Conservation (phyloP, 2,797 vertebrate species). For the Pogonophryne albipinna region DNA sequence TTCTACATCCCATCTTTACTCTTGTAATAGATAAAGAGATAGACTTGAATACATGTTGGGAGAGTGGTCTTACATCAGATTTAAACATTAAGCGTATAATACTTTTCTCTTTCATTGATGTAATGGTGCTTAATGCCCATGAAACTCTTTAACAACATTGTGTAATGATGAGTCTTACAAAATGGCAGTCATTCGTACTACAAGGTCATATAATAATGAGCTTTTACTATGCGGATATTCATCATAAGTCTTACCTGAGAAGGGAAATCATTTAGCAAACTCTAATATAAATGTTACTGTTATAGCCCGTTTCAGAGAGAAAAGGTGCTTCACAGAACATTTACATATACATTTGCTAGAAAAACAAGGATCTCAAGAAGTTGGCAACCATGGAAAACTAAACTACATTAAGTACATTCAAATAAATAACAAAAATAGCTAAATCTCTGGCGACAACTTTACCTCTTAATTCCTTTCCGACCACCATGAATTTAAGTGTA, state of each 20-base stretch:
- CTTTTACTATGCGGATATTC: too few relatives aligned
- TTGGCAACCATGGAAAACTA: too few relatives aligned
- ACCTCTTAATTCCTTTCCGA: background rate
- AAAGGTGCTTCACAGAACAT: too few relatives aligned
- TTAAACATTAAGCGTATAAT: background rate
- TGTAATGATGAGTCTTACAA: background rate
- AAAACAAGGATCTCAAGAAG: too few relatives aligned
- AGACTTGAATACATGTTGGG: background rate
- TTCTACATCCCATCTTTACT: background rate
- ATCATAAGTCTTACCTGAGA: too few relatives aligned
- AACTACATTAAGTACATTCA: too few relatives aligned
- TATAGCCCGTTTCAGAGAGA: too few relatives aligned
- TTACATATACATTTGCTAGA: too few relatives aligned
- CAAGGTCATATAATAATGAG: too few relatives aligned
- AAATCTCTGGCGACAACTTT: background rate
- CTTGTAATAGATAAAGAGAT: constrained; percentile 1
- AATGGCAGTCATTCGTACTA: too few relatives aligned
- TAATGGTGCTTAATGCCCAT: constrained; percentile 1
- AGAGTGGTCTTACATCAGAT: background rate
- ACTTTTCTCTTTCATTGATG: background rate
- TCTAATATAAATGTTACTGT: too few relatives aligned
- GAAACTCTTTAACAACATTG: background rate
- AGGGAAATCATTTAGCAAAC: too few relatives aligned
- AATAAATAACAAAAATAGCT: background rate
- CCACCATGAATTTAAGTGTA: constrained; percentile 24